A percentile compares a stretch with the other conserved stretches of the same genome.
Conservation (phyloP, 2,888 invertebrate genomes). For the Melinopterus prodromus region DNA sequence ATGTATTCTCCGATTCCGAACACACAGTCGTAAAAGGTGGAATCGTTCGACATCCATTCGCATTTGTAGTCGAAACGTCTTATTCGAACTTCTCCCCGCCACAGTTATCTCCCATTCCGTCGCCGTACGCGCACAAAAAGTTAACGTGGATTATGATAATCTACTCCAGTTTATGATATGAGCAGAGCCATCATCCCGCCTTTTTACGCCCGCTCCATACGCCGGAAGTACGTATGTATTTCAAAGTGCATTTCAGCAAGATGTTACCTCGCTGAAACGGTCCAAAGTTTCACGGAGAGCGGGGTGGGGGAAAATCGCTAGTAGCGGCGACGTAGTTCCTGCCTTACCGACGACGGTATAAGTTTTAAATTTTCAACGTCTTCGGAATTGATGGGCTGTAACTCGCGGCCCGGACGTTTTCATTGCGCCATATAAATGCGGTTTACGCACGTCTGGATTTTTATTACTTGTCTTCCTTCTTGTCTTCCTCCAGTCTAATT, state of each 20-base stretch:
- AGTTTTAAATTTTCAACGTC: background rate
- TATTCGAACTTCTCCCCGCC: background rate
- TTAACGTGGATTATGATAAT: slow-evolving; percentile 4
- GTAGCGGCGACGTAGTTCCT: background rate
- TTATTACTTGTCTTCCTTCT: background rate
- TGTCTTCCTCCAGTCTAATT: background rate
- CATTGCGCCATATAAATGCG: background rate
- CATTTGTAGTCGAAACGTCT: background rate
- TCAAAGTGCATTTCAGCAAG: background rate
- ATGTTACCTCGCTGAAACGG: background rate
- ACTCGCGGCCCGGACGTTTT: background rate
- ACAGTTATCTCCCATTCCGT: background rate
- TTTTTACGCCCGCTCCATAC: background rate
- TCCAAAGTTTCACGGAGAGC: background rate
- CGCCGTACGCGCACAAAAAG: background rate
- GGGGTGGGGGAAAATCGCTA: background rate
- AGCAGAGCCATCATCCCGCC: background rate
- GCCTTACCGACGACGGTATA: background rate
- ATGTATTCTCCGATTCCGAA: no score
- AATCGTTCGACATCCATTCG: background rate
- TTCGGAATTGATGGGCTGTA: background rate
- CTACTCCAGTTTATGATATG: background rate
- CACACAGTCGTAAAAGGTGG: background rate
- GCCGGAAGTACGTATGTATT: background rate
- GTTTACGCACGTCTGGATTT: background rate